Evolutionary conservation across 2,888 invertebrate species (phyloP).

Genomic region (Andrena flavipes): DNA sequence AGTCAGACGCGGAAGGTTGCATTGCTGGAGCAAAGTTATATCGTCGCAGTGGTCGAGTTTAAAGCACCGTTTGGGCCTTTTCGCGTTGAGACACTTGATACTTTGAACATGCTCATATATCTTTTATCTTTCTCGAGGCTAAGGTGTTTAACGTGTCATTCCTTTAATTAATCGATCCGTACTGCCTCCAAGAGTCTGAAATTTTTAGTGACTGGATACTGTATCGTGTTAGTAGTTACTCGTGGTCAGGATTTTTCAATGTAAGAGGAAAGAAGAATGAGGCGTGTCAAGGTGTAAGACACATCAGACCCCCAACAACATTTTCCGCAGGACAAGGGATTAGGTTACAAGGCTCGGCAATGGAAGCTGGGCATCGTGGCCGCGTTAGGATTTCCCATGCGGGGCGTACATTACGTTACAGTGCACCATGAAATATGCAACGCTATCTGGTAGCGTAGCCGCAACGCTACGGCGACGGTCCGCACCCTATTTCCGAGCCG

Average conservation of each 20-base stretch:
- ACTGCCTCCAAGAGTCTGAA: too few species aligned
- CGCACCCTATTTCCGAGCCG: constrained; percentile 68
- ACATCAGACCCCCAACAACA: constrained; percentile 43
- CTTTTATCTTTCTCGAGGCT: neutral
- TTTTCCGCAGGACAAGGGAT: constrained; percentile 56
- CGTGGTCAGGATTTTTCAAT: neutral
- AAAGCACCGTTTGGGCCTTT: neutral
- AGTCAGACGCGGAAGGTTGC: constrained; percentile 14
- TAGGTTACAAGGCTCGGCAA: constrained; percentile 48
- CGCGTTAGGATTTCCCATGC: constrained; percentile 83
- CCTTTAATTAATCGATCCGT: too few species aligned
- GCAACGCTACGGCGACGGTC: constrained; percentile 72
- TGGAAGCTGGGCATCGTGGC: constrained; percentile 65
- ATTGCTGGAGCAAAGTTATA: neutral
- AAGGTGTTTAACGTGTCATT: too few species aligned
- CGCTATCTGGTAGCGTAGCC: constrained; percentile 76
- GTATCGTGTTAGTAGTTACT: too few species aligned
- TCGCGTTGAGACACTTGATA: neutral
- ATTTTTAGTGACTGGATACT: too few species aligned
- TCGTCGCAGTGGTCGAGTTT: neutral
- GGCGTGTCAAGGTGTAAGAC: neutral
- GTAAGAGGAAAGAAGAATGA: neutral
- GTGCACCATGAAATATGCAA: constrained; percentile 82
- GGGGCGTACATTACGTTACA: constrained; percentile 80
- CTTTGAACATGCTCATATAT: neutral